These are phyloP conservation scores for Montipora foliosa DNA, from an alignment of 64 coral and sea anemone species.

Conservation along the genomic window DNA sequence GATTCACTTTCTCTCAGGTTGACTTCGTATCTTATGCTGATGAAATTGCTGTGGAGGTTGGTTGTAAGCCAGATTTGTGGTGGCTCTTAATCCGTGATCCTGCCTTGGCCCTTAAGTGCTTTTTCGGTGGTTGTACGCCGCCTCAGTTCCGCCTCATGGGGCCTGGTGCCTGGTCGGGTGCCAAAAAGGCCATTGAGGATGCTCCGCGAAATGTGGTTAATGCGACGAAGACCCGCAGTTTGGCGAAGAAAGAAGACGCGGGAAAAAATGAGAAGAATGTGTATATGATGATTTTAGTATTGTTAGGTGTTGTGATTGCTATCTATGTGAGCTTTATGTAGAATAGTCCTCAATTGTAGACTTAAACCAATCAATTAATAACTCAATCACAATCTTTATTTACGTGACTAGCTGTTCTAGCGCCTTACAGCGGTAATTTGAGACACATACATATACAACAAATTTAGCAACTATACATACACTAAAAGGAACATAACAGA, in stretches of 20 bases:
- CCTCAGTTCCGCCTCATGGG: conserved; percentile 91
- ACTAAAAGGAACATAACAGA: too few species aligned
- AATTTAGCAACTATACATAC: too few species aligned
- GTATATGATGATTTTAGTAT: not conserved
- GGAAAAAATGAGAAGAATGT: not conserved
- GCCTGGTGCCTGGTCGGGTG: conserved; percentile 87
- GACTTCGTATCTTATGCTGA: conserved; percentile 76
- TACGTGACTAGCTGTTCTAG: too few species aligned
- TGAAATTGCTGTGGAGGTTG: conserved; percentile 84
- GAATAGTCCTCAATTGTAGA: too few species aligned
- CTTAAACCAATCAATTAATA: too few species aligned
- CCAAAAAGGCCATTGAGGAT: conserved; percentile 77
- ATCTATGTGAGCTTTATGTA: not conserved
- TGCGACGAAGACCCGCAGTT: conserved; percentile 74
- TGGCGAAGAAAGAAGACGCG: conserved; percentile 19
- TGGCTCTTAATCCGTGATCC: conserved; percentile 82
- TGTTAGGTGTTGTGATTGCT: conserved; percentile 39
- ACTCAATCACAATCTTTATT: too few species aligned
- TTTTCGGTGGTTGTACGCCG: conserved; percentile 89
- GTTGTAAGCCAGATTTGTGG: conserved; percentile 79
- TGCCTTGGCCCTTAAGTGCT: conserved; percentile 64
- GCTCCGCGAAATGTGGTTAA: conserved; percentile 69
- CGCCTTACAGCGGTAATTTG: too few species aligned
- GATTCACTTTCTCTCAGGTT: conserved; percentile 43
- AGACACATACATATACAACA: too few species aligned